A percentile compares a stretch with the other conserved stretches of the same genome.
These are phyloP conservation scores for Butorides virescens DNA, from an alignment of 2,113 vertebrate species.

Conservation along the genomic window DNA sequence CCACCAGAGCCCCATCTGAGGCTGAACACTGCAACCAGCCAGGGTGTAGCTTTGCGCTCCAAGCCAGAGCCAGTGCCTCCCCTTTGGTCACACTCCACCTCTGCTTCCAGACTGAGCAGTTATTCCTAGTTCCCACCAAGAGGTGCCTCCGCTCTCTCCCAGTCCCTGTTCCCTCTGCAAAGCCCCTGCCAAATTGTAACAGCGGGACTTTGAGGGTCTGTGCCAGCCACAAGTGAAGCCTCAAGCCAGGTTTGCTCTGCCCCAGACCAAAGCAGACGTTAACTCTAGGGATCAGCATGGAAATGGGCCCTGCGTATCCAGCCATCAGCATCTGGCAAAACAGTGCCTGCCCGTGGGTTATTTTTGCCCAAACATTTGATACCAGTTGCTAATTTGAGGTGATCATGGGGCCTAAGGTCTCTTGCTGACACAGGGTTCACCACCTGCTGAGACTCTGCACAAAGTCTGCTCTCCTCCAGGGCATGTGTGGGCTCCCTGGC, in stretches of 20 bases:
- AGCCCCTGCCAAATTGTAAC: background rate
- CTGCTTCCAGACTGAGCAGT: background rate
- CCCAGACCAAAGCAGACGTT: background rate
- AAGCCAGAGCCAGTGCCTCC: background rate
- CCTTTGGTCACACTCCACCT: background rate
- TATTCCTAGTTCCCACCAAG: background rate
- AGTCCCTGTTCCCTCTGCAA: background rate
- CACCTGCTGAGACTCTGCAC: background rate
- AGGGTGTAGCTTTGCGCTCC: background rate
- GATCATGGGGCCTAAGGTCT: background rate
- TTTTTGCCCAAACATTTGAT: conserved; percentile 86
- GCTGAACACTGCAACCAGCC: background rate
- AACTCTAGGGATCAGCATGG: background rate
- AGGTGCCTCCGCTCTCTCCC: background rate
- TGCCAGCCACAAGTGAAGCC: background rate
- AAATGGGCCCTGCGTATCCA: background rate
- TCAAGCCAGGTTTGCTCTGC: background rate
- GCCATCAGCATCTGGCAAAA: background rate
- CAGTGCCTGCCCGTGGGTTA: conserved; percentile 27
- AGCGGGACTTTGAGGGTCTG: background rate
- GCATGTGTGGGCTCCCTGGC: background rate
- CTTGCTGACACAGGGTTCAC: background rate
- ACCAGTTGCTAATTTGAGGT: conserved; percentile 64
- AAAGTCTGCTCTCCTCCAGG: background rate
- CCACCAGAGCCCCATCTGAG: background rate